These are phyloP conservation scores for Orthosia incerta DNA, from an alignment of 2,888 invertebrate species.

Conservation along the genomic window DNA sequence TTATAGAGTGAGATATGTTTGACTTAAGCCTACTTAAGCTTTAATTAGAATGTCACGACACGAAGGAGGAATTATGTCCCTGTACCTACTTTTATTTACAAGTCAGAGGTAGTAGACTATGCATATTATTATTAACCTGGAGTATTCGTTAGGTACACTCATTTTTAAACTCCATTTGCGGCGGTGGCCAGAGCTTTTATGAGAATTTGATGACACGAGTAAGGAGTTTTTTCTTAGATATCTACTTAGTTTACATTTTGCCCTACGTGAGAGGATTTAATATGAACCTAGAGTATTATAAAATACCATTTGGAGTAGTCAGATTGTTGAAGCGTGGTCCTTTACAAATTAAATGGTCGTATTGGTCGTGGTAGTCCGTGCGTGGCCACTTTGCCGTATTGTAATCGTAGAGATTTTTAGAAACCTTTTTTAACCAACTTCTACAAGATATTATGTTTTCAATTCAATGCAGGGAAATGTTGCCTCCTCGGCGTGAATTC, in stretches of 20 bases:
- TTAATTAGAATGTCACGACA: slow-evolving; percentile 33
- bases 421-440: slow-evolving; percentile 14
- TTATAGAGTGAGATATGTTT: slow-evolving; percentile 14
- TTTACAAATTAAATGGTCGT: slow-evolving; percentile 18
- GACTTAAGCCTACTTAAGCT: slow-evolving; percentile 28
- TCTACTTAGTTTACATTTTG: too few species aligned
- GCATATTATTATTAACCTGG: neutral
- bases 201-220: too few species aligned
- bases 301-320: slow-evolving; percentile 5
- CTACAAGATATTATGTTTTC: neutral
- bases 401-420: neutral
- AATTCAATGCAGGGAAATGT: slow-evolving; percentile 15
- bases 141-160: too few species aligned
- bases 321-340: slow-evolving; percentile 11
- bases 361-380: slow-evolving; percentile 14
- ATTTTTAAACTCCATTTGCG: too few species aligned
- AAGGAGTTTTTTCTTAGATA: too few species aligned
- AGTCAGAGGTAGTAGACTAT: neutral
- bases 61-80: neutral
- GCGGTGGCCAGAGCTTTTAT: too few species aligned
- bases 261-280: too few species aligned
- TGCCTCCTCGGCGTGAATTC: neutral
- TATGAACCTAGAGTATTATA: too few species aligned
- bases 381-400: slow-evolving; percentile 35
- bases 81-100: neutral